A percentile compares a stretch with the other conserved stretches of the same genome.
Evolutionary conservation across 2,888 invertebrate species (phyloP).

Genomic region (Furcula furcula): DNA sequence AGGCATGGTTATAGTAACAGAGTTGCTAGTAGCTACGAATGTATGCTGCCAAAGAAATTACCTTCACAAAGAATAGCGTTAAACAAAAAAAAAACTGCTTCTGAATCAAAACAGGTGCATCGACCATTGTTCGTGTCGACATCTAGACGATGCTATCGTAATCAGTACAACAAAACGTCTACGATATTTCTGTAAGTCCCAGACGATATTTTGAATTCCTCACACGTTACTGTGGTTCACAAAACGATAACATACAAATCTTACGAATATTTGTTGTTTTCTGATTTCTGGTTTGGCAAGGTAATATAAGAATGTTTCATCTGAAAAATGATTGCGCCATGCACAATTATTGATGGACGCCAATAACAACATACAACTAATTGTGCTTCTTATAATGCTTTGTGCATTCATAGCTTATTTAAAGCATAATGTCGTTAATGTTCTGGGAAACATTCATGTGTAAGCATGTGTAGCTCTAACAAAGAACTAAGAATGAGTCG

Average conservation of each 20-base stretch:
- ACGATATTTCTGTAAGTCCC: not conserved
- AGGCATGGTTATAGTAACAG: constrained; percentile 11
- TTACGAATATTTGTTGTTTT: too few relatives aligned
- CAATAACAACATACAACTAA: not conserved
- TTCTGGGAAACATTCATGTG: constrained; percentile 20
- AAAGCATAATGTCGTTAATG: constrained; percentile 3
- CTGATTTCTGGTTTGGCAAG: not conserved
- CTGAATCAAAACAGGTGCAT: constrained; percentile 11
- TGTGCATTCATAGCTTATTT: constrained; percentile 3
- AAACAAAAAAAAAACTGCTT: constrained; percentile 8
- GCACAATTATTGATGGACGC: not conserved
- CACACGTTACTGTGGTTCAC: not conserved
- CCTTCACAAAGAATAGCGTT: constrained; percentile 7
- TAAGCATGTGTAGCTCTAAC: constrained; percentile 28
- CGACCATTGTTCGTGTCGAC: constrained; percentile 7
- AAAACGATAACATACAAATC: not conserved
- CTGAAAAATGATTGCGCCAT: not conserved
- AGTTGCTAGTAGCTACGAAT: constrained; percentile 10
- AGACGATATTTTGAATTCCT: not conserved
- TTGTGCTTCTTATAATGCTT: constrained; percentile 1
- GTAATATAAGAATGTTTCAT: not conserved
- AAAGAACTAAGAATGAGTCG: constrained; percentile 34
- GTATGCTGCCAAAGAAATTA: constrained; percentile 5
- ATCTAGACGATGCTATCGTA: constrained; percentile 16
- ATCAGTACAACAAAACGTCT: constrained; percentile 2